A percentile compares a stretch with the other conserved stretches of the same genome.
These are phyloP conservation scores for Lydus trimaculatus DNA, from an alignment of 2,888 invertebrate genomes.

Conservation along the genomic window DNA sequence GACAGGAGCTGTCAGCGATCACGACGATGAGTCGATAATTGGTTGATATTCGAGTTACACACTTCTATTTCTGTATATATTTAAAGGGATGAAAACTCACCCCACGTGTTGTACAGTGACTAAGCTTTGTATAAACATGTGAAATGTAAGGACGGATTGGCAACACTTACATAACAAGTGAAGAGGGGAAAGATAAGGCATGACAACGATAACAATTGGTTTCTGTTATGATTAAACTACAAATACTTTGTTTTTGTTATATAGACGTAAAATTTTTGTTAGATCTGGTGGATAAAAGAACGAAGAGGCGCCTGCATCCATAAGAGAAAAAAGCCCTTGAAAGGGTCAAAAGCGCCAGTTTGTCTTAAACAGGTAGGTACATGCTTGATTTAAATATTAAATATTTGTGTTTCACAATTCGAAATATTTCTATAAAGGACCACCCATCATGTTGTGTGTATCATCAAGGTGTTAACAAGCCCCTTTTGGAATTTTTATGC, in stretches of 20 bases:
- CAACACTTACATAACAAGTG: conserved; percentile 38
- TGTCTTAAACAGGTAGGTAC: conserved; percentile 1
- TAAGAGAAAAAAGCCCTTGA: not conserved
- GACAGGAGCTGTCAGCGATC: conserved; percentile 52
- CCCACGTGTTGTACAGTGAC: conserved; percentile 49
- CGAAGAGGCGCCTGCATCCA: not conserved
- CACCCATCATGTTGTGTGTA: conserved; percentile 40
- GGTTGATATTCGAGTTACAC: conserved; percentile 49
- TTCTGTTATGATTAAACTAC: not conserved
- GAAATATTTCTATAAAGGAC: conserved; percentile 31
- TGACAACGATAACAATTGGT: not conserved
- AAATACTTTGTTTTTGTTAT: not conserved
- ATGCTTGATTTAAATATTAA: conserved; percentile 30
- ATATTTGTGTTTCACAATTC: conserved; percentile 25
- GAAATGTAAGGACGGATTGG: conserved; percentile 47
- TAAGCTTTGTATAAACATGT: conserved; percentile 53
- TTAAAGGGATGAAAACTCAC: conserved; percentile 27
- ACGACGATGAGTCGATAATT: conserved; percentile 55
- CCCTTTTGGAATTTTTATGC: conserved; percentile 40
- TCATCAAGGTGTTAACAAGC: conserved; percentile 47
- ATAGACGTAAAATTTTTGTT: not conserved
- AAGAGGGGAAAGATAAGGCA: not conserved
- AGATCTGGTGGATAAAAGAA: not conserved
- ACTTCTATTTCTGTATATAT: conserved; percentile 14
- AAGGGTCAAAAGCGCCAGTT: conserved; percentile 5